Evolutionary conservation across 2,797 vertebrate species (phyloP).

Genomic region (Geotrypetes seraphini): DNA sequence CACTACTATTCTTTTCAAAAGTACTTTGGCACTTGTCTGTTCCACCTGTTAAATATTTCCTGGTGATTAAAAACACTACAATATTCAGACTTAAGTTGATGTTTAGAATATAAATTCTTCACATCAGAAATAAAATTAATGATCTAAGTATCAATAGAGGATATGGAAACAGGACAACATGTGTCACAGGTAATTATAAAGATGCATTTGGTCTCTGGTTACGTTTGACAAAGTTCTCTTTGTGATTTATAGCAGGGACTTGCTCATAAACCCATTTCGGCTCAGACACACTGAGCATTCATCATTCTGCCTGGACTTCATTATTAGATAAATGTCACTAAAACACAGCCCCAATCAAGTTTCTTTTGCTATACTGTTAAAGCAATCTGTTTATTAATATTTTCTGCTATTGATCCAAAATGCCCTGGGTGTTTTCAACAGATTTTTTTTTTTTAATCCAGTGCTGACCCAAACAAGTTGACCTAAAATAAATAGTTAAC

Average conservation of each 20-base stretch:
- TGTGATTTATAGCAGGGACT: constrained; percentile 63
- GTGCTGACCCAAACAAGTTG: constrained; percentile 9
- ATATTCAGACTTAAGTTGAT: not conserved
- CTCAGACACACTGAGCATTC: constrained; percentile 45
- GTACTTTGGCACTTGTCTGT: not conserved
- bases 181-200: constrained; percentile 59
- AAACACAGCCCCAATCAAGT: constrained; percentile 34
- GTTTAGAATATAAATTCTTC: constrained; percentile 21
- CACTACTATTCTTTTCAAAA: not conserved
- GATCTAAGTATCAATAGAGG: constrained; percentile 21
- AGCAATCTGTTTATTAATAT: constrained; percentile 20
- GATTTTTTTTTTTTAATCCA: not conserved
- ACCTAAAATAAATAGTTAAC: constrained; percentile 10
- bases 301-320: constrained; percentile 57
- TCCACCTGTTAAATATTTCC: not conserved
- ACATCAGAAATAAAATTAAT: constrained; percentile 21
- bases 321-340: constrained; percentile 56
- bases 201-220: constrained; percentile 56
- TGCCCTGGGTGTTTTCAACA: constrained; percentile 10
- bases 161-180: constrained; percentile 40
- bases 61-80: too few species aligned
- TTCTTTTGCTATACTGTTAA: constrained; percentile 26
- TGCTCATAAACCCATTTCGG: constrained; percentile 63
- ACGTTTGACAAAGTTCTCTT: constrained; percentile 59
- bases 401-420: constrained; percentile 26